These are phyloP conservation scores for Nomada fucata DNA, from an alignment of 2,888 invertebrate genomes.

Conservation along the genomic window DNA sequence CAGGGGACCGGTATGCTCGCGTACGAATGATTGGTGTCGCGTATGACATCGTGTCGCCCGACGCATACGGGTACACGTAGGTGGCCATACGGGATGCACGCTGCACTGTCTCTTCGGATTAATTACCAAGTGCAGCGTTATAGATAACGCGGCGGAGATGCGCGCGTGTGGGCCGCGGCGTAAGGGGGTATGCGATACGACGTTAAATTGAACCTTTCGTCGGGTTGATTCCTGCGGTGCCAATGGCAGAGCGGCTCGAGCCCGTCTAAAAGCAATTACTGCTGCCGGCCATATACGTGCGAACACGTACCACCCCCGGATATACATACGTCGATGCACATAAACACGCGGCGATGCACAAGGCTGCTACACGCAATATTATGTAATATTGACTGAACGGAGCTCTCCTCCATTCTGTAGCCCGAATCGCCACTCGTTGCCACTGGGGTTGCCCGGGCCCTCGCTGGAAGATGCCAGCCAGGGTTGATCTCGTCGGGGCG, in stretches of 20 bases:
- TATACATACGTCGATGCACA: conserved; percentile 15
- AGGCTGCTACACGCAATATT: conserved; percentile 49
- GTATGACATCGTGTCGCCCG: conserved; percentile 40
- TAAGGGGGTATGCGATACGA: conserved; percentile 56
- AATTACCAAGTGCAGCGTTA: conserved; percentile 74
- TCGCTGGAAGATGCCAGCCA: conserved; percentile 36
- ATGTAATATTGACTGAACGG: conserved; percentile 46
- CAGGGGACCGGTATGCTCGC: conserved; percentile 11
- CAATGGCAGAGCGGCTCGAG: conserved; percentile 45
- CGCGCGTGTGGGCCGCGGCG: conserved; percentile 46
- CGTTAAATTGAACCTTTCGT: conserved; percentile 75
- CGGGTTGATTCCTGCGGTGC: conserved; percentile 66
- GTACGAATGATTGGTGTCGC: conserved; percentile 41
- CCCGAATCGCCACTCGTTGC: neutral
- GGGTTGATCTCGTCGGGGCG: conserved; percentile 33
- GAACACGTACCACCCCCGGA: conserved; percentile 24
- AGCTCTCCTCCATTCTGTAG: conserved; percentile 19
- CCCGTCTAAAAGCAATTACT: conserved; percentile 72
- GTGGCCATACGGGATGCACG: conserved; percentile 55
- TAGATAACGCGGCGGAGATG: conserved; percentile 68
- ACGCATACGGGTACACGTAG: conserved; percentile 45
- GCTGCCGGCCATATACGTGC: conserved; percentile 31
- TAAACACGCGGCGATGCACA: conserved; percentile 39
- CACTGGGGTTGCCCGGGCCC: neutral
- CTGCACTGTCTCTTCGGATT: conserved; percentile 69